These are phyloP conservation scores for Ostrea edulis DNA, from an alignment of 1,140 invertebrate genomes.

Conservation along the genomic window DNA sequence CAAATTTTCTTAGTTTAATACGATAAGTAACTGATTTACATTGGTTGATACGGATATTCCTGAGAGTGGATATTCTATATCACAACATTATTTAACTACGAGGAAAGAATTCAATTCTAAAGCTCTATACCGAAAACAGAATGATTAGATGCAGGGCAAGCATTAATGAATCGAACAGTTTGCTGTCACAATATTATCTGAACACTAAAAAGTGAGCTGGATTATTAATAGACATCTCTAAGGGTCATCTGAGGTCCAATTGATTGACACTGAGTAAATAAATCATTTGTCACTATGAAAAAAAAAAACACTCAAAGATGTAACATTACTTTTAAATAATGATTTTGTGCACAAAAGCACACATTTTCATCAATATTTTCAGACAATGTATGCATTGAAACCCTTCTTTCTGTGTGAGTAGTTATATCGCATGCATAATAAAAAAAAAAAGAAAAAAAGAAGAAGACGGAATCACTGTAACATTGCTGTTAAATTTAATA, in stretches of 20 bases:
- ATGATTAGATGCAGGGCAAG: not conserved
- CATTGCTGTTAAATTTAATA: no score
- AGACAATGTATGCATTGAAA: not conserved
- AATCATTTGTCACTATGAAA: not conserved
- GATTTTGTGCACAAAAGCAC: not conserved
- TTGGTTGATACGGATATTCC: no score
- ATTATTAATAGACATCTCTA: not conserved
- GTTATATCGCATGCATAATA: no score
- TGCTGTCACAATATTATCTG: constrained; percentile 6
- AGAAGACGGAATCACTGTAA: no score
- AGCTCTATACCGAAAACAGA: not conserved
- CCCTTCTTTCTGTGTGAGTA: not conserved
- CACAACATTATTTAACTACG: not conserved
- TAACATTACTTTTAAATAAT: not conserved
- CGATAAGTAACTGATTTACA: no score
- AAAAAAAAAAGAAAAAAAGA: no score
- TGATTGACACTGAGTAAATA: constrained; percentile 24
- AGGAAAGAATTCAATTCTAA: not conserved
- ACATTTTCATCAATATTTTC: not conserved
- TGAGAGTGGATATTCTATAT: not conserved
- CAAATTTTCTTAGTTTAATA: no score
- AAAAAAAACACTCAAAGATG: not conserved
- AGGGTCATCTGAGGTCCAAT: not conserved
- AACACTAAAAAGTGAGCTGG: not conserved
- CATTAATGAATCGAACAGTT: constrained; percentile 5